These are phyloP conservation scores for Stegophylla sp. DNA, from an alignment of 2,888 invertebrate genomes.

Conservation along the genomic window DNA sequence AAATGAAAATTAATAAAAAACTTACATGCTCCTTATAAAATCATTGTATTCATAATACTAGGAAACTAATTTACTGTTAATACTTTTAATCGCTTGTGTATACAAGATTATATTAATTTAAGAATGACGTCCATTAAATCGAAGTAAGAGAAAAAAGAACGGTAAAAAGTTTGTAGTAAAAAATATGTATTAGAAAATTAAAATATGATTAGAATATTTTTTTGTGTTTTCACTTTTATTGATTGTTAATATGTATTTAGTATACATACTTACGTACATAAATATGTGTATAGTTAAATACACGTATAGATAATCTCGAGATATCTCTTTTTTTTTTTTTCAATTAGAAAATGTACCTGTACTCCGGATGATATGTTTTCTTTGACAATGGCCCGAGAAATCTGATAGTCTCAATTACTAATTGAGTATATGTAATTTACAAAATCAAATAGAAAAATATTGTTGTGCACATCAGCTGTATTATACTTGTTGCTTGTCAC, in stretches of 20 bases:
- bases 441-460: slow-evolving; percentile 37
- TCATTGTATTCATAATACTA: too few species aligned
- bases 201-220: neutral
- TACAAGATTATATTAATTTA: neutral
- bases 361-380: slow-evolving; percentile 1
- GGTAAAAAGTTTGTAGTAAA: too few species aligned
- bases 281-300: neutral
- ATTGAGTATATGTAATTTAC: slow-evolving; percentile 36
- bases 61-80: too few species aligned
- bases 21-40: too few species aligned
- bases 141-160: neutral
- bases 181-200: neutral
- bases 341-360: slow-evolving; percentile 28
- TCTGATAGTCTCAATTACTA: slow-evolving; percentile 29
- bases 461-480: neutral
- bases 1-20: too few species aligned
- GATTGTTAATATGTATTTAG: neutral
- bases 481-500: slow-evolving; percentile 20
- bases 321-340: slow-evolving; percentile 19
- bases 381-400: slow-evolving; percentile 47
- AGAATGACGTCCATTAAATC: neutral
- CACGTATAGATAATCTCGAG: slow-evolving; percentile 5
- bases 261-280: neutral
- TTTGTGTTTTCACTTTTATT: slow-evolving; percentile 41
- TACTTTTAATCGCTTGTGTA: too few species aligned